A percentile compares a stretch with the other conserved stretches of the same genome.
phyloP scores from a whole-genome alignment of 1,140 invertebrate genomes.

The Cephus cinctus region DNA sequence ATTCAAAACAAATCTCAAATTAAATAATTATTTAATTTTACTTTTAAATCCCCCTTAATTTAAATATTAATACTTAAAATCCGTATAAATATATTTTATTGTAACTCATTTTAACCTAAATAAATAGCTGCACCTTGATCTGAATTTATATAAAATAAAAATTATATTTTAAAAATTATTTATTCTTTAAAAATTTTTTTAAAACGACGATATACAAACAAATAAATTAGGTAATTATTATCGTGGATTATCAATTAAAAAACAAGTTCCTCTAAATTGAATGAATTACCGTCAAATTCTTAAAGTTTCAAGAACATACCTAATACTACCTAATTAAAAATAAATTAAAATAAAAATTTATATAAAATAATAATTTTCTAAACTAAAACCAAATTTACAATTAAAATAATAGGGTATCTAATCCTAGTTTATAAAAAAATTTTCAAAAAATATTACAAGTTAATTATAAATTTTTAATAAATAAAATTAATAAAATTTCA shows the following conservation, averaged over 20 bases:
- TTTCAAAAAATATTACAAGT: conserved; percentile 34
- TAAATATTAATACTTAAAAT: conserved; percentile 44
- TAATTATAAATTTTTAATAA: conserved; percentile 37
- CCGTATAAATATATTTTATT: conserved; percentile 41
- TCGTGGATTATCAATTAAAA: conserved; percentile 29
- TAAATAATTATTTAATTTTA: conserved; percentile 50
- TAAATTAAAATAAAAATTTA: conserved; percentile 6
- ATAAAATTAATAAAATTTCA: conserved; percentile 29
- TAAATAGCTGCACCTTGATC: conserved; percentile 63
- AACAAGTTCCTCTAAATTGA: conserved; percentile 29
- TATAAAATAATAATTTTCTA: conserved; percentile 1
- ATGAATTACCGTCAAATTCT: conserved; percentile 28
- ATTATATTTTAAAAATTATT: conserved; percentile 57
- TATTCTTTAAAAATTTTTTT: conserved; percentile 46
- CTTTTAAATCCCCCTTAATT: conserved; percentile 59
- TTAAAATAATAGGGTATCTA: conserved; percentile 65
- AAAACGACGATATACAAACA: conserved; percentile 33
- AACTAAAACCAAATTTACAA: conserved; percentile 28
- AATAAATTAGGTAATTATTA: conserved; percentile 22
- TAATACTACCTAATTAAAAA: not conserved
- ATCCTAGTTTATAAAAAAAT: conserved; percentile 59
- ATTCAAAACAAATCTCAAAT: conserved; percentile 50
- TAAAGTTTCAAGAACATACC: conserved; percentile 29
- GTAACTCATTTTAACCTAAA: conserved; percentile 58
- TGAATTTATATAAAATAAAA: conserved; percentile 53